phyloP scores from a whole-genome alignment of 2,113 vertebrate genomes.

The Mola mola region DNA sequence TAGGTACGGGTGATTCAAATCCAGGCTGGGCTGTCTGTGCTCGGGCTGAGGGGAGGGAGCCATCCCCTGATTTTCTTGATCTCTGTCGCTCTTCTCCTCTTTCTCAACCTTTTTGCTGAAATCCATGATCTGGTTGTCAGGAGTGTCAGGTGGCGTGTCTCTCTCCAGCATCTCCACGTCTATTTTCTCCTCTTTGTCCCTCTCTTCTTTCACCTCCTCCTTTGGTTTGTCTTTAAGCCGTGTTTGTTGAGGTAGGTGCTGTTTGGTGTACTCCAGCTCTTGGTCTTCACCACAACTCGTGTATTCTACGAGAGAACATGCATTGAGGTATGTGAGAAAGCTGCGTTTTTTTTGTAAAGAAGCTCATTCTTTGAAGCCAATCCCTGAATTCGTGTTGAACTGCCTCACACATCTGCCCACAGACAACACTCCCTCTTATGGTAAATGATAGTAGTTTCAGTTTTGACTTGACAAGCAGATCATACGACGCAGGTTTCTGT shows the following conservation, averaged over 20 bases:
- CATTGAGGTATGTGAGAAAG: neutral
- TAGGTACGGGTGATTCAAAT: slow-evolving; percentile 17
- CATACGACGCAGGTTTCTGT: slow-evolving; percentile 62
- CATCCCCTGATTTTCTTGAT: slow-evolving; percentile 15
- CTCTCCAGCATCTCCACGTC: slow-evolving; percentile 77
- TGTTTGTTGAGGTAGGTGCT: slow-evolving; percentile 60
- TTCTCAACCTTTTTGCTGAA: slow-evolving; percentile 72
- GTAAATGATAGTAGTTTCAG: slow-evolving; percentile 79
- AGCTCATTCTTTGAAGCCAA: neutral
- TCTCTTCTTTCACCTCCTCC: slow-evolving; percentile 61
- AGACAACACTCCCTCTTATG: slow-evolving; percentile 64
- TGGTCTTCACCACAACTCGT: slow-evolving; percentile 28
- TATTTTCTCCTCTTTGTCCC: slow-evolving; percentile 64
- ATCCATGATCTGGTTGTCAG: slow-evolving; percentile 77
- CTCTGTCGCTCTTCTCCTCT: slow-evolving; percentile 15
- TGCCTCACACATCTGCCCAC: slow-evolving; percentile 38
- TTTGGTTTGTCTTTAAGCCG: slow-evolving; percentile 35
- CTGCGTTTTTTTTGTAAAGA: neutral
- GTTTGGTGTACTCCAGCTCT: slow-evolving; percentile 50
- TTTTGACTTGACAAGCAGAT: slow-evolving; percentile 58
- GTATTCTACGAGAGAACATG: slow-evolving; percentile 55
- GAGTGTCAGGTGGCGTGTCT: slow-evolving; percentile 77
- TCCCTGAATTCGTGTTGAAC: neutral
- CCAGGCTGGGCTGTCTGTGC: slow-evolving; percentile 38
- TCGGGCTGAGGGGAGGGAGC: slow-evolving; percentile 33